phyloP scores from a whole-genome alignment of 2,888 invertebrate genomes.

The Physocephala rufipes region DNA sequence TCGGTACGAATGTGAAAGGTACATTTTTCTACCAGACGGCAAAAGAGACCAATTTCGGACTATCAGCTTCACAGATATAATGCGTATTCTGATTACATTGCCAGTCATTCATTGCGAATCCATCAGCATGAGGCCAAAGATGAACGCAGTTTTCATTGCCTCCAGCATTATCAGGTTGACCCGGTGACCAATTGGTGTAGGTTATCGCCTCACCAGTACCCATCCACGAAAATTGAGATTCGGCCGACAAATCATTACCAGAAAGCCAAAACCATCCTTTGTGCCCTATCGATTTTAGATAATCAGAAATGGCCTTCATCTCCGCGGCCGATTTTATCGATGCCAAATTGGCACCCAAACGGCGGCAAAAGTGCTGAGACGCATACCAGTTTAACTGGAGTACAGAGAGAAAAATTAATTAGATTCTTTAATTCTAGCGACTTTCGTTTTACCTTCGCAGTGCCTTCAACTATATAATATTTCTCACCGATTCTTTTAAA shows the following conservation, averaged over 20 bases:
- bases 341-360: constrained; percentile 53
- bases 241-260: constrained; percentile 54
- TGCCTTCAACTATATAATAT: neutral
- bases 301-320: constrained; percentile 6
- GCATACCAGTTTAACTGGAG: constrained; percentile 20
- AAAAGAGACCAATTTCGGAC: constrained; percentile 1
- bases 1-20: no score
- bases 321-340: constrained; percentile 48
- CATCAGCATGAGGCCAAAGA: constrained; percentile 2
- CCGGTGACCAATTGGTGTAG: constrained; percentile 52
- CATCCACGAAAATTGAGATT: constrained; percentile 56
- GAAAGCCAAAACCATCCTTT: constrained; percentile 9
- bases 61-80: constrained; percentile 20
- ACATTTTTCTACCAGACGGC: constrained; percentile 9
- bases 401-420: neutral
- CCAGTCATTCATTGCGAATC: constrained; percentile 25
- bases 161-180: constrained; percentile 48
- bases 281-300: neutral
- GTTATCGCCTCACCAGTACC: constrained; percentile 52
- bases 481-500: neutral
- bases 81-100: neutral
- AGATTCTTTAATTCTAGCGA: no score
- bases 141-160: constrained; percentile 22
- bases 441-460: neutral
- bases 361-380: constrained; percentile 51